phyloP scores from a whole-genome alignment of 2,888 invertebrate species.

The Sinodicranocentrus sp. region DNA sequence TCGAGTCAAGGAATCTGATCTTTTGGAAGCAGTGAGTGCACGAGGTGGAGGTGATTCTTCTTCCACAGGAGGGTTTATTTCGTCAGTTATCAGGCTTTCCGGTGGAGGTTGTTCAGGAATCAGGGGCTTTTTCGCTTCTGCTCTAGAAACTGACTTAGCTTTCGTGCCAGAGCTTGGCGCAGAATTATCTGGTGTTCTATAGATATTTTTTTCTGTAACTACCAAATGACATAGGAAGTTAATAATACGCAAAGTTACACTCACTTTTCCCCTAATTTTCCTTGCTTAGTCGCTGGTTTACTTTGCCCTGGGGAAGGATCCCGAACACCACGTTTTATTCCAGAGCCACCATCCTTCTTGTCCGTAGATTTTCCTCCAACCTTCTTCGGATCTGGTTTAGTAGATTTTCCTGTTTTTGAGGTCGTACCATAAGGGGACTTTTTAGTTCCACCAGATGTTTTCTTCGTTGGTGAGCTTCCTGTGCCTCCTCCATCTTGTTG shows the following conservation, averaged over 20 bases:
- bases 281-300: constrained; percentile 26
- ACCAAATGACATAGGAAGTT: too few species aligned
- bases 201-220: too few species aligned
- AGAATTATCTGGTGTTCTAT: not conserved
- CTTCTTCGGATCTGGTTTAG: not conserved
- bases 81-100: not conserved
- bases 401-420: constrained; percentile 2
- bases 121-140: not conserved
- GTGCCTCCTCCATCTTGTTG: constrained; percentile 16
- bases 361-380: not conserved
- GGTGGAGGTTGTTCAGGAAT: not conserved
- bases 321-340: constrained; percentile 31
- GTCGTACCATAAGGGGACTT: not conserved
- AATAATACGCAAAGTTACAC: not conserved
- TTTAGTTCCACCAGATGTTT: not conserved
- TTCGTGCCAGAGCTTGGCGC: constrained; percentile 12
- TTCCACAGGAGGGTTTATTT: not conserved
- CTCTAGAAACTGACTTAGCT: not conserved
- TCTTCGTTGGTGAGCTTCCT: not conserved
- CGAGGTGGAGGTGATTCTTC: too few species aligned
- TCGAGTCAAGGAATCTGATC: not conserved
- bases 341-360: constrained; percentile 12
- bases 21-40: not conserved
- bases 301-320: constrained; percentile 23
- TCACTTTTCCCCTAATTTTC: constrained; percentile 22